These are phyloP conservation scores for Ethmia dodecea DNA, from an alignment of 2,888 invertebrate genomes.

Conservation along the genomic window DNA sequence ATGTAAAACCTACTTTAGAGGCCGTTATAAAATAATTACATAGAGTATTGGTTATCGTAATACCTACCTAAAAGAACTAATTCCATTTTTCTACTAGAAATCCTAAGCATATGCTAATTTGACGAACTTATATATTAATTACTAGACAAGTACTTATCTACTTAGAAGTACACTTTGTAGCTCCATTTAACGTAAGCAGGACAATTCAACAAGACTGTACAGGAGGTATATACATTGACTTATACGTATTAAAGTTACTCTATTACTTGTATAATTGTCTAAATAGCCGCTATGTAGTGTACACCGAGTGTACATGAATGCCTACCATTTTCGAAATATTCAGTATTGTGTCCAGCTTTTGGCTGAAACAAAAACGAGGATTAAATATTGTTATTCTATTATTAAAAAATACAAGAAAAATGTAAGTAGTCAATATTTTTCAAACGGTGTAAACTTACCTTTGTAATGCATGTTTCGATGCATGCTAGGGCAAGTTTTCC, in stretches of 20 bases:
- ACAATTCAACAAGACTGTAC: conserved; percentile 55
- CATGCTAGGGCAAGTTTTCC: conserved; percentile 94
- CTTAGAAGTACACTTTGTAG: conserved; percentile 38
- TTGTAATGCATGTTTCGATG: conserved; percentile 95
- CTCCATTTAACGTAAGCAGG: conserved; percentile 48
- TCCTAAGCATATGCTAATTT: conserved; percentile 14
- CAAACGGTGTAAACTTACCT: conserved; percentile 70
- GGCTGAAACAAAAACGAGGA: conserved; percentile 72
- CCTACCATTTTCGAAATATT: conserved; percentile 45
- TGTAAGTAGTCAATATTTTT: not conserved
- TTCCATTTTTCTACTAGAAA: conserved; percentile 8
- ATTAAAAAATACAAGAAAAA: no score
- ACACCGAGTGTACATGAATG: conserved; percentile 33
- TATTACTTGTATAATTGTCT: conserved; percentile 28
- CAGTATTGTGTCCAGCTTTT: conserved; percentile 93
- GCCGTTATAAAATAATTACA: conserved; percentile 35
- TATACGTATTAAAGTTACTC: conserved; percentile 21
- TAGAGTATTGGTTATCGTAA: conserved; percentile 11
- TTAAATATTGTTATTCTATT: not conserved
- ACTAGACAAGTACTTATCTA: conserved; percentile 23
- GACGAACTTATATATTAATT: conserved; percentile 11
- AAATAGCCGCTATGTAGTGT: conserved; percentile 35
- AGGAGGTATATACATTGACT: conserved; percentile 53
- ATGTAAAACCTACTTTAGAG: conserved; percentile 39
- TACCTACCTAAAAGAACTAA: conserved; percentile 5